phyloP scores from a whole-genome alignment of 2,113 vertebrate species.

The Hypanus sabinus region DNA sequence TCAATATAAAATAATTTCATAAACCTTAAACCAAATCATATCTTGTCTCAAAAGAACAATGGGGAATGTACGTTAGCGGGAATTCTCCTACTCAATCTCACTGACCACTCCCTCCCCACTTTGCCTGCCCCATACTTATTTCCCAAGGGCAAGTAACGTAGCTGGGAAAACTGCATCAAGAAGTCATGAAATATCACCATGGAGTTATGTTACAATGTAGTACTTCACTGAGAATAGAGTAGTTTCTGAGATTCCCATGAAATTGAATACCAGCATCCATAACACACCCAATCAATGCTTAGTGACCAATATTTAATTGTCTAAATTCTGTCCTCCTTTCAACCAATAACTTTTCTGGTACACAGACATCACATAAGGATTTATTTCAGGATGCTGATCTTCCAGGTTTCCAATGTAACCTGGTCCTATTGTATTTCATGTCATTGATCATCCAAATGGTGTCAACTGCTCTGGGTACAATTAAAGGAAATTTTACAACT shows the following conservation, averaged over 20 bases:
- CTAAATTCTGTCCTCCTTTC: neutral
- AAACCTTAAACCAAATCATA: no score
- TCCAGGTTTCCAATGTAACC: neutral
- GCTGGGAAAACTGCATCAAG: neutral
- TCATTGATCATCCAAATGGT: neutral
- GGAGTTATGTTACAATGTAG: neutral
- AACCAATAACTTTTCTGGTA: neutral
- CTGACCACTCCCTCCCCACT: neutral
- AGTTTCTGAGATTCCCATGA: neutral
- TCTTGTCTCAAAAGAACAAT: neutral
- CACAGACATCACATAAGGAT: neutral
- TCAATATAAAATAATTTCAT: no score
- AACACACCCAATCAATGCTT: neutral
- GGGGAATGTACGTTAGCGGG: neutral
- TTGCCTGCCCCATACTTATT: neutral
- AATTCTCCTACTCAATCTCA: neutral
- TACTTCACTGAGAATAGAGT: neutral
- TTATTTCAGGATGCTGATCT: no score
- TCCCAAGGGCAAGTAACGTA: neutral
- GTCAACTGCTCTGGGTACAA: neutral
- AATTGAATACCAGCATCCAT: neutral
- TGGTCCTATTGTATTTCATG: neutral
- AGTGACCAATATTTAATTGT: neutral
- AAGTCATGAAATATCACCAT: neutral
- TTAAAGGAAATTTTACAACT: neutral